These are phyloP conservation scores for Tokudaia tokunoshimensis DNA, from an alignment of 2,797 vertebrate genomes.

Conservation along the genomic window DNA sequence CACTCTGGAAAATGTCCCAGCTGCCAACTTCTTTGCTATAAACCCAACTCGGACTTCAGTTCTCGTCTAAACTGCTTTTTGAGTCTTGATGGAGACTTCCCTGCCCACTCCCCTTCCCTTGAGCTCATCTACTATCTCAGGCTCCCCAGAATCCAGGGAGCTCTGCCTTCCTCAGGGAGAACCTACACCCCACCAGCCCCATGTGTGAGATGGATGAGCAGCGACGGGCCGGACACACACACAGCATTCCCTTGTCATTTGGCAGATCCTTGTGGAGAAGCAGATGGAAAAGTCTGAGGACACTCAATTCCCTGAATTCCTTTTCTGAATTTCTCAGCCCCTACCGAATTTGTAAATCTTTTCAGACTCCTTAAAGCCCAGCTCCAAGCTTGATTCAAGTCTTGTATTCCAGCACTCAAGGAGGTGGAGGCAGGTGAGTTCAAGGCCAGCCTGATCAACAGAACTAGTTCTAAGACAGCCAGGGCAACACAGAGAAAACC, in stretches of 20 bases:
- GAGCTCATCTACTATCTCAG: neutral
- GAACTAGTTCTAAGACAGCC: neutral
- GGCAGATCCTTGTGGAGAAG: slow-evolving; percentile 71
- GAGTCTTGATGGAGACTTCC: slow-evolving; percentile 51
- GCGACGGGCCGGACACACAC: slow-evolving; percentile 61
- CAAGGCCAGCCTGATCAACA: neutral
- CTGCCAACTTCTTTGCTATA: neutral
- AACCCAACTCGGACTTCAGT: neutral
- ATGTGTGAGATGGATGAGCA: slow-evolving; percentile 1
- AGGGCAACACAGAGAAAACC: neutral
- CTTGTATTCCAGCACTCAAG: neutral
- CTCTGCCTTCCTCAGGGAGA: neutral
- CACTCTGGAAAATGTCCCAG: neutral
- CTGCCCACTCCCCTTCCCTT: neutral
- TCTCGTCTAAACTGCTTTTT: slow-evolving; percentile 56
- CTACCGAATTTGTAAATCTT: neutral
- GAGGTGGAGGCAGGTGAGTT: neutral
- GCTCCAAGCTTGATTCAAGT: neutral
- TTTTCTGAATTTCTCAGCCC: slow-evolving; percentile 52
- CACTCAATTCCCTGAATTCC: slow-evolving; percentile 82
- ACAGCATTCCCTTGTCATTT: slow-evolving; percentile 72
- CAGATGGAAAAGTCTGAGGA: slow-evolving; percentile 81
- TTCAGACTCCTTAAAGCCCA: slow-evolving; percentile 44
- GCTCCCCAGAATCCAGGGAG: neutral
- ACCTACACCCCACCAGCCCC: neutral